Base-by-base conservation (phyloP, 2,797 vertebrate genomes). In the Jordanella pulchra region DNA sequence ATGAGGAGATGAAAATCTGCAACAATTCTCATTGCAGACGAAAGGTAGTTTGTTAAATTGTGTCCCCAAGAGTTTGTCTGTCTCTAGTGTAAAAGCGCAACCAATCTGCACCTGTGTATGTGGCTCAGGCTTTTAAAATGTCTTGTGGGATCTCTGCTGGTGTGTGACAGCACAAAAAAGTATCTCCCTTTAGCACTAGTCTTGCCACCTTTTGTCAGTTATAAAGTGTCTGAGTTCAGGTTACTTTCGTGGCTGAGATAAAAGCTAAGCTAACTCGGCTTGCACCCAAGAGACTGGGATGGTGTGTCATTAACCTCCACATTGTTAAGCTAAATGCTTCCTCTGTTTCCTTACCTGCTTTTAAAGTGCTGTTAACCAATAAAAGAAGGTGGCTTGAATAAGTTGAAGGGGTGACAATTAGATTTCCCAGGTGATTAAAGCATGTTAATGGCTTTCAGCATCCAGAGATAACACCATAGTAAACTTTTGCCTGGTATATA, bases 241-340 rank as follows among this genome's bases (percentile, higher is more conserved):
- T 75, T 68, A 67, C 72, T 44, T 39, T 58, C 5, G 25, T 51
- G 35, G 12, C 56, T 75, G 47, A 75, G 72, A 68, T 63, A 53
- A 75, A 75, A 68, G 72, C 35, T 35, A 53, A 74, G 47, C 56
- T 45, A 61, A 54, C 35, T 23, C 35, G 30, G 18, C 35, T 53
- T 44, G 47, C 56, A 63, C 14, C 21, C 35, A 42, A 45, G 65
- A 68, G 53, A 67, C 44, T 18, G 30, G 44, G 45, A 39, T 39
- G 45, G 56, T 67, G 54, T 32, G 25, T 50, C 54, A 67, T 50
- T 35, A 35, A 69, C 42, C 51, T n/a, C 50, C 27, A 14, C 35
- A 28, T 28, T 15, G 35, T 18, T 25, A 15, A 67, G 3, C 54
- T 67, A 60, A 73, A 73, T 39, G 51, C 44, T 45, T 60, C 30